Percentiles rank a stretch among this genome's conserved stretches.
Conservation (phyloP, 2,797 vertebrate species). For the Arremon aurantiirostris region DNA sequence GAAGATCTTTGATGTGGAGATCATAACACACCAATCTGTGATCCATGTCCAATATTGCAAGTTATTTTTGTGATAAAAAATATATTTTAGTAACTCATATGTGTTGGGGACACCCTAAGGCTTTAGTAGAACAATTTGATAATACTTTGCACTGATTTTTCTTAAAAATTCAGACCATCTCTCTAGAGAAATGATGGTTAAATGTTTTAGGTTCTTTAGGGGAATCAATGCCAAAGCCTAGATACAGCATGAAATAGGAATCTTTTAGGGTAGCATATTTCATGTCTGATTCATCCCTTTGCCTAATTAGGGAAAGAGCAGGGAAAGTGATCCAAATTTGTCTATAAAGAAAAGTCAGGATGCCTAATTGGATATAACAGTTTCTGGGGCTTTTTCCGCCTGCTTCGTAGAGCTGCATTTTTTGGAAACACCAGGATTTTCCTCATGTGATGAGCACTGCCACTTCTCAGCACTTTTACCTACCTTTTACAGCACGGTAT, state of each 20-base stretch:
- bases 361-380: neutral
- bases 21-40: neutral
- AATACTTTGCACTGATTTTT: neutral
- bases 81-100: neutral
- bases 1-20: neutral
- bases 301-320: conserved; percentile 25
- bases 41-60: neutral
- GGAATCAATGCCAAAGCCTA: neutral
- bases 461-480: neutral
- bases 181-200: neutral
- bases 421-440: conserved; percentile 4
- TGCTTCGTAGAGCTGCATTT: neutral
- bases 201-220: neutral
- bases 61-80: neutral
- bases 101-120: neutral
- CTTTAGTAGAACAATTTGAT: neutral
- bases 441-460: neutral
- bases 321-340: conserved; percentile 11
- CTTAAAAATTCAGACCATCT: neutral
- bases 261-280: neutral
- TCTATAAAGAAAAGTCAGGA: conserved; percentile 2
- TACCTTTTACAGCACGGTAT: neutral
- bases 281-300: conserved; percentile 21
- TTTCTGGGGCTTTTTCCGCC: accelerated
- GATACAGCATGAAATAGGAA: neutral